Base-by-base conservation (phyloP, 2,888 invertebrate species). In the Allophyes oxyacanthae region DNA sequence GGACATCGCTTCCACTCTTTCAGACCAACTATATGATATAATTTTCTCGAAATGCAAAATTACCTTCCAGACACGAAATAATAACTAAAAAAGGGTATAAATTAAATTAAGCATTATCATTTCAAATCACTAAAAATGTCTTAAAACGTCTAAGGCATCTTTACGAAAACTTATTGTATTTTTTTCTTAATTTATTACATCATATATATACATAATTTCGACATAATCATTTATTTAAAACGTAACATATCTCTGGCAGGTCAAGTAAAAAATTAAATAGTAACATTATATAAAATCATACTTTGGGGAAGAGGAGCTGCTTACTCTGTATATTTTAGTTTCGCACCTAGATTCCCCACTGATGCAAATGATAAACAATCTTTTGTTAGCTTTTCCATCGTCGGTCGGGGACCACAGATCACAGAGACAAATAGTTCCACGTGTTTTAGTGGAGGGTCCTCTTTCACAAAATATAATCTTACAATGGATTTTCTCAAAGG, bases 131-230 rank as follows among this genome's bases (percentile, higher is more conserved):
- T 83, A 84, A 71, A 66, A 85, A 83, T 85, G 82, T 89, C 88
- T 88, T 89, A 89, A 87, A 90, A 89, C 82, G 80, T 89, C 90
- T 91, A 91, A 91, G 90, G 91, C 91, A 90, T 87, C 85, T 84
- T 90, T 90, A 91, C 89, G 90, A 92, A 91, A 92, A 91, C 91
- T 91, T 92, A 91, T 84, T 89, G 88, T 91, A 89, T 88, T 90
- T 91, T 83, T 89, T 88, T 91, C 90, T 90, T 90, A 91, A 90
- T 92, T 91, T 91, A 92, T 91, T 91, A 92, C 88, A 90, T 89
- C 90, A 90, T 91, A 92, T 91, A 91, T 92, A 92, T 92, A 93
- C 91, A 93, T 91, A 92, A 92, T 91, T 91, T 92, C 86, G 89
- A 90, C 90, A 89, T 91, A 89, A 87, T 88, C 83, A 89, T 88